Conservation (phyloP, 2,888 invertebrate genomes). For the Oxycera nigricornis region DNA sequence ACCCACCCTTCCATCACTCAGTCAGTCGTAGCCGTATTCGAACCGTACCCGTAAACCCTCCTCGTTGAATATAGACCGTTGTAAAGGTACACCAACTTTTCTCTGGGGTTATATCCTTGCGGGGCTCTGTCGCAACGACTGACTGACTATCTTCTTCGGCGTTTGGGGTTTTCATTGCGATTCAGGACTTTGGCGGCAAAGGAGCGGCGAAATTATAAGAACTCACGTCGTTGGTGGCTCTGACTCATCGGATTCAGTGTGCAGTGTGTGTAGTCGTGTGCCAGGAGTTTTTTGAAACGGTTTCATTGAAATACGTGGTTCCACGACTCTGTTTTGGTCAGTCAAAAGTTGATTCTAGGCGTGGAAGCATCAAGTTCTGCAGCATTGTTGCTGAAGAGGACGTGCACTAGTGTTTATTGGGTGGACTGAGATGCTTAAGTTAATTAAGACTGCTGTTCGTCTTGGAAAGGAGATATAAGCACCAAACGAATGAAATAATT, state of each 20-base stretch:
- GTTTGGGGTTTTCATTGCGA: conserved; percentile 22
- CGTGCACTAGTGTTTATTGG: neutral
- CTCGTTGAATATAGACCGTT: neutral
- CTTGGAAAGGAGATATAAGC: too few species aligned
- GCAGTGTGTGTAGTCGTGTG: conserved; percentile 26
- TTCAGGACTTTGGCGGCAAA: conserved; percentile 31
- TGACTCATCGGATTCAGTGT: conserved; percentile 31
- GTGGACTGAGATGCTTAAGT: neutral
- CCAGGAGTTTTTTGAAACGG: conserved; percentile 36
- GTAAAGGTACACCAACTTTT: conserved; percentile 11
- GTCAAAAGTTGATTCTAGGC: conserved; percentile 62
- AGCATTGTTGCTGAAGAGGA: neutral
- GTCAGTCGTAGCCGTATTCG: neutral
- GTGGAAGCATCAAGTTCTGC: conserved; percentile 50
- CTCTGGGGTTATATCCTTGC: conserved; percentile 39
- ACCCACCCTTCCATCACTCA: neutral
- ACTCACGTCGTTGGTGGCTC: conserved; percentile 1
- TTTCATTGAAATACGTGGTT: conserved; percentile 56
- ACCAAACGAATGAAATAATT: too few species aligned
- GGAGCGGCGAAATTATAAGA: conserved; percentile 24
- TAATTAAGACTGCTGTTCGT: neutral
- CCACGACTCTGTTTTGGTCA: conserved; percentile 64
- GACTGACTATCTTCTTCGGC: conserved; percentile 19
- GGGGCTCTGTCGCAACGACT: conserved; percentile 37
- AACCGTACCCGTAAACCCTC: neutral